phyloP scores from a whole-genome alignment of 2,113 vertebrate genomes.

The Grallaria varia region DNA sequence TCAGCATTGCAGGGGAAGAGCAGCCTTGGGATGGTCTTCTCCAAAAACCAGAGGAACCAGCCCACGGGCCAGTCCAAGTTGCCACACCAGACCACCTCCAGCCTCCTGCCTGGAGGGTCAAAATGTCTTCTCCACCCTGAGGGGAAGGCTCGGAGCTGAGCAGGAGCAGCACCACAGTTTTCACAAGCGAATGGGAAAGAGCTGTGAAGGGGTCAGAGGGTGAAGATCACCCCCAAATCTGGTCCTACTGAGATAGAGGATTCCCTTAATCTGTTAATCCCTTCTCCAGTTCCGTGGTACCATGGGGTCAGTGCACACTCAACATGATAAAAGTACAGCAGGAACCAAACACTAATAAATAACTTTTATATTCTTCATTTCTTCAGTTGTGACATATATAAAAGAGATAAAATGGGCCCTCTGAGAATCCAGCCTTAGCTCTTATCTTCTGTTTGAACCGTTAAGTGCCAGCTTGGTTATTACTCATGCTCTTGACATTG shows the following conservation, averaged over 20 bases:
- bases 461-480: slow-evolving; percentile 70
- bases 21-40: neutral
- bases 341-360: slow-evolving; percentile 53
- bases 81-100: neutral
- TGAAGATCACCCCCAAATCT: slow-evolving; percentile 53
- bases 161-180: neutral
- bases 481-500: slow-evolving; percentile 70
- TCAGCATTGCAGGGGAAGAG: fast-evolving
- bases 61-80: neutral
- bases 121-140: neutral
- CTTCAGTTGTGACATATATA: slow-evolving; percentile 70
- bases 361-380: slow-evolving; percentile 71
- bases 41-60: neutral
- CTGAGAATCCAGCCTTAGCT: slow-evolving; percentile 57
- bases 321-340: slow-evolving; percentile 62
- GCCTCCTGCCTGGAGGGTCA: neutral
- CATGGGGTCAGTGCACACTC: slow-evolving; percentile 23
- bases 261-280: slow-evolving; percentile 58
- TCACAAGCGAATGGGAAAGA: neutral
- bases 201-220: slow-evolving; percentile 31
- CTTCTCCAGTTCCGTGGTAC: slow-evolving; percentile 47
- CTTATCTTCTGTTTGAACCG: slow-evolving; percentile 70
- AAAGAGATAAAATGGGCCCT: slow-evolving; percentile 66
- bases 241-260: slow-evolving; percentile 26
- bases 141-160: neutral